phyloP scores from a whole-genome alignment of 1,140 invertebrate genomes.

The Pseudomyrmex sp. region DNA sequence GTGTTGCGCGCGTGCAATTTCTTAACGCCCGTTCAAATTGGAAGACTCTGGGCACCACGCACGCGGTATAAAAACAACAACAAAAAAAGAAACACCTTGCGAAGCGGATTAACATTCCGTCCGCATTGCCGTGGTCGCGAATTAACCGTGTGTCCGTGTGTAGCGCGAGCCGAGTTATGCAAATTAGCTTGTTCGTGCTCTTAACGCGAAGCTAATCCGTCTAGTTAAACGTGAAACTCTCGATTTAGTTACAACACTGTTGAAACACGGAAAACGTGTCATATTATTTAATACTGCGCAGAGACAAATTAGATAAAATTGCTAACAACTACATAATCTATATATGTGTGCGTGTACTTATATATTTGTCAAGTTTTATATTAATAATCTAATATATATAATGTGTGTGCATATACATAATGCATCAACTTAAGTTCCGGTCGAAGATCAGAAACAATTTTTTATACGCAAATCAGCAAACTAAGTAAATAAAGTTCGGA shows the following conservation, averaged over 20 bases:
- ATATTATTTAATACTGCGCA: not conserved
- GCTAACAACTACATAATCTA: too few relatives aligned
- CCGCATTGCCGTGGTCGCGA: conserved; percentile 18
- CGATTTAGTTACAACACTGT: not conserved
- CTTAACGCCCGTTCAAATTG: conserved; percentile 1
- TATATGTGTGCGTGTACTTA: too few relatives aligned
- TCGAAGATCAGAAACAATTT: too few relatives aligned
- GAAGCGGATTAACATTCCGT: conserved; percentile 12
- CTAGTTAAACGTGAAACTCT: conserved; percentile 11
- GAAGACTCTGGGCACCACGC: not conserved
- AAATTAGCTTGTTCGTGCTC: conserved; percentile 17
- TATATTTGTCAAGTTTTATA: too few relatives aligned
- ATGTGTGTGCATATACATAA: too few relatives aligned
- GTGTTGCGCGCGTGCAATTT: not conserved
- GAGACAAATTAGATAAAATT: too few relatives aligned
- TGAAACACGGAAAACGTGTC: not conserved
- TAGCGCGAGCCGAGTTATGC: conserved; percentile 22
- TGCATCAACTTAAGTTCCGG: too few relatives aligned
- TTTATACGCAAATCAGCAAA: too few relatives aligned
- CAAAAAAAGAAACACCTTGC: not conserved
- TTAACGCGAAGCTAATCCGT: conserved; percentile 24
- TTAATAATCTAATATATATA: too few relatives aligned
- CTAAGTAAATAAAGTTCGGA: too few relatives aligned
- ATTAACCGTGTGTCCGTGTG: conserved; percentile 24
- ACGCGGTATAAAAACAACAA: not conserved